Conservation (phyloP, 2,888 invertebrate genomes). For the Hypselothyrea guttata region DNA sequence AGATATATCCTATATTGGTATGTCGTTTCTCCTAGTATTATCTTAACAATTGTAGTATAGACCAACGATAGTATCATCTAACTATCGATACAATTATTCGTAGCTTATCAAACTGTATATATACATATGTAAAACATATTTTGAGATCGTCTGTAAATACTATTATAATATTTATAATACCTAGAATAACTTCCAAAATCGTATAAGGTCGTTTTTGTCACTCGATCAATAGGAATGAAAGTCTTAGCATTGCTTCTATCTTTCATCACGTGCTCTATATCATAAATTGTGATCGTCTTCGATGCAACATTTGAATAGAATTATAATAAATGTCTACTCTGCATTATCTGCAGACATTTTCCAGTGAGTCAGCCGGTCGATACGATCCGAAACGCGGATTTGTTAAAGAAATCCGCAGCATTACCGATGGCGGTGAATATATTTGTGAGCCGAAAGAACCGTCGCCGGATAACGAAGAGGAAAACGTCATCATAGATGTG, state of each 20-base stretch:
- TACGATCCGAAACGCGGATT: constrained; percentile 80
- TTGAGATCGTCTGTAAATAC: constrained; percentile 39
- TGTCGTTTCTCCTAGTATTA: constrained; percentile 6
- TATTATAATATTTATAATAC: neutral
- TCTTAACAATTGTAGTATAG: neutral
- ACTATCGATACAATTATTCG: neutral
- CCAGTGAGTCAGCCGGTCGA: constrained; percentile 75
- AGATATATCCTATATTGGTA: constrained; percentile 18
- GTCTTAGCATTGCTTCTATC: constrained; percentile 1
- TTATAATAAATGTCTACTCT: constrained; percentile 12
- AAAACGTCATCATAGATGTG: constrained; percentile 63
- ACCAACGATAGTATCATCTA: too few species aligned
- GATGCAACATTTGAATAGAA: constrained; percentile 7
- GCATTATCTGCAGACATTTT: constrained; percentile 67
- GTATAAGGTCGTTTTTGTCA: neutral
- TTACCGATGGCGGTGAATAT: constrained; percentile 79
- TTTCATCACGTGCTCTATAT: neutral
- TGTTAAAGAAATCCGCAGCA: constrained; percentile 76
- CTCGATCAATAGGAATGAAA: constrained; percentile 11
- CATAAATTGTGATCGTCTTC: constrained; percentile 9
- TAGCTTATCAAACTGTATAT: constrained; percentile 8
- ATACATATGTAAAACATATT: constrained; percentile 16
- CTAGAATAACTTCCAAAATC: constrained; percentile 2
- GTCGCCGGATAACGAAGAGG: constrained; percentile 72
- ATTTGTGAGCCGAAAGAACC: constrained; percentile 77